Evolutionary conservation across 2,888 invertebrate genomes (phyloP), one percentile per base, ranked within the genome.

Genomic region (Lathronympha strigana): DNA sequence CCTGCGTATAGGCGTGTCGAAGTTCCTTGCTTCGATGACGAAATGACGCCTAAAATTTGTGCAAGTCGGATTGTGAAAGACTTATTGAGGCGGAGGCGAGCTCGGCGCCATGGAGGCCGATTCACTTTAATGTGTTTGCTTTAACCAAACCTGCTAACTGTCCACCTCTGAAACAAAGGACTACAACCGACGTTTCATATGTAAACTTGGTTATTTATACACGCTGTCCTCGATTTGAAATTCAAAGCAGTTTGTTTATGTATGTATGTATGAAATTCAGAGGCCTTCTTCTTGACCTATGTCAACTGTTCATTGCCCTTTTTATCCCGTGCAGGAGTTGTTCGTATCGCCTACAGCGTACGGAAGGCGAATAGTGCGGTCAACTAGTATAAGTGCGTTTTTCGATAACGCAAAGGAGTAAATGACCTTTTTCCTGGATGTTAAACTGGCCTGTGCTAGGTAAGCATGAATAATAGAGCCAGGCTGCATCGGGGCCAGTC

Each of bases 61-160:
- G 88, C 87, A 89, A 89, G 80, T 80, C 79, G 79, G 81, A 87
- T 91, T 90, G 90, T 86, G 88, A 88, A 90, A 91, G 82, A 87
- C 79, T 76, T 84, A 83, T 83, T 80, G 83, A 84, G 81, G 81
- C 76, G 81, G 82, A 83, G 83, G 84, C 84, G 79, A 76, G 75
- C 76, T 74, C 78, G 69, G 66, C 77, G 77, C 76, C 80, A 74
- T 74, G 72, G 80, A 82, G 81, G 78, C 77, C 81, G 74, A 76
- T 67, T 71, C 72, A 72, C 69, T 74, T 70, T 72, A 67, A 63
- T 40, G 23, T 43, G 47, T 64, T 66, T 60, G 64, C 47, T 60
- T 64, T 60, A 28, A 47, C 54, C 19, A 47, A 55, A 33, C 63
- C 55, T 21, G 19, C 19, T 38, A 38, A 60, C 58, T 47, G 54